Base-by-base conservation (phyloP, 2,888 invertebrate genomes). In the Cotesia congregata region DNA sequence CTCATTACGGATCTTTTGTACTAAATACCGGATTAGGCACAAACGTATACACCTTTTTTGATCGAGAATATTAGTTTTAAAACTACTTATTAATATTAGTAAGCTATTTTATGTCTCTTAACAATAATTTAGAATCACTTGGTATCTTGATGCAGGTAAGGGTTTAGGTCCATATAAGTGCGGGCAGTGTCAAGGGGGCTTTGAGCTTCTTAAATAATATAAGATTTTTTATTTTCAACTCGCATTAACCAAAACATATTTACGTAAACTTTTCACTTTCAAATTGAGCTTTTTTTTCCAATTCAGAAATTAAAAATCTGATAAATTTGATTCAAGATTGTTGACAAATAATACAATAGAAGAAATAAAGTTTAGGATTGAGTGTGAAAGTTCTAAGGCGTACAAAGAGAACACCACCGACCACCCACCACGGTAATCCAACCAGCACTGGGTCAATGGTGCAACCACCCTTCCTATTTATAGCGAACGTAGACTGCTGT, bases 381-480 rank as follows among this genome's bases (percentile, higher is more conserved):
- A 17, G 38, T 70, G 80, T 79, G 77, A 80, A 83, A 82, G 82
- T 82, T 79, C 78, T 78, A 76, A 79, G 80, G 81, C 71, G 65
- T 75, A 68, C 75, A 72, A 67, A 68, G 59, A 72, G 40, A 64
- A 15, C 30, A 74, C 67, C 77, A 71, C 78, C 77, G 72, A 75
- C 77, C 78, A 87, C 83, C 84, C 84, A 85, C 84, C 86, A 82
- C 83, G 83, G 85, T 85, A 86, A 86, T 85, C 84, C 85, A 86
- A 82, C 80, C 80, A 80, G 85, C 87, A 88, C 88, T 88, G 88
- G 88, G 88, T 88, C 87, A 88, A 88, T 87, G 88, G 87, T 88
- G 88, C 86, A 87, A 86, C 86, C 86, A 86, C 87, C 87, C 87
- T 85, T 85, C 84, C 87, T 87, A 87, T 88, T 88, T 88, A 87